Conservation (phyloP, 2,797 vertebrate species). For the Intellagama lesueurii region DNA sequence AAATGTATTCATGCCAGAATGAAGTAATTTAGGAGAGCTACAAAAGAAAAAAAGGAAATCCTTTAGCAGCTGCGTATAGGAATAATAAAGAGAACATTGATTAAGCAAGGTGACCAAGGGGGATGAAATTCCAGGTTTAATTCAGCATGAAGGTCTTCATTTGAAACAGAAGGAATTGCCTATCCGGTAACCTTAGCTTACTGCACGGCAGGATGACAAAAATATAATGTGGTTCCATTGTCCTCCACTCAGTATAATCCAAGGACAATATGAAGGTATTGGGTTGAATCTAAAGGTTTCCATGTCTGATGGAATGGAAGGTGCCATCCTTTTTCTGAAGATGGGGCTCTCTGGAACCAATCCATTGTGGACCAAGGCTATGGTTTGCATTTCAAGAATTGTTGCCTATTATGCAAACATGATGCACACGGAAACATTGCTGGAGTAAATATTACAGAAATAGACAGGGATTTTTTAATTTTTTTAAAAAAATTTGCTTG, state of each 20-base stretch:
- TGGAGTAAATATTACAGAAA: neutral
- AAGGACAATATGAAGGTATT: neutral
- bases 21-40: constrained; percentile 69
- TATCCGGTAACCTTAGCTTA: constrained; percentile 30
- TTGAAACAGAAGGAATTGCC: constrained; percentile 60
- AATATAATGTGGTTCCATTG: neutral
- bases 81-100: constrained; percentile 46
- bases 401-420: neutral
- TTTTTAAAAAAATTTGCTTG: neutral
- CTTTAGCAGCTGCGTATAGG: constrained; percentile 48
- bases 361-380: neutral
- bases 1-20: constrained; percentile 68
- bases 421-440: neutral
- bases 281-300: neutral
- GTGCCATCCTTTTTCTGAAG: neutral
- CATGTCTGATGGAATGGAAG: neutral
- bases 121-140: constrained; percentile 71
- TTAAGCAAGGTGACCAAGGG: constrained; percentile 62
- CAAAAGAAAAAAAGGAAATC: constrained; percentile 48
- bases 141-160: constrained; percentile 71
- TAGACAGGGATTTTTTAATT: neutral
- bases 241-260: neutral
- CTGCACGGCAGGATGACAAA: constrained; percentile 39
- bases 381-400: neutral
- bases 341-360: neutral